A percentile compares a stretch with the other conserved stretches of the same genome.
These are phyloP conservation scores for Enteromius fasciolatus DNA, from an alignment of 2,797 vertebrate species.

Conservation along the genomic window DNA sequence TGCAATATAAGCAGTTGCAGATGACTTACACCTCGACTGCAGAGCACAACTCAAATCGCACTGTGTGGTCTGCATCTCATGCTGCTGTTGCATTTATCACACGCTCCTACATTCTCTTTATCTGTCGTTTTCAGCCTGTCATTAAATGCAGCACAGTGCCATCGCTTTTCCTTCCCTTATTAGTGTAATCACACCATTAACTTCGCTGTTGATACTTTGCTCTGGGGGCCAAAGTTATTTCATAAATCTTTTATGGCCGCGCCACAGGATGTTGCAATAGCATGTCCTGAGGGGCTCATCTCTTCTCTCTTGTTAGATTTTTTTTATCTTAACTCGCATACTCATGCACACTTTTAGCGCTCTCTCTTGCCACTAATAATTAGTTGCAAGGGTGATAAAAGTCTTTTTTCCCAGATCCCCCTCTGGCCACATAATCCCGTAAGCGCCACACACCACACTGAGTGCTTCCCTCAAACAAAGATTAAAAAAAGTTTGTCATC, in stretches of 20 bases:
- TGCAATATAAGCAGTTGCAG: neutral
- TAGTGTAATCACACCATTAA: constrained; percentile 61
- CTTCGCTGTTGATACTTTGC: constrained; percentile 58
- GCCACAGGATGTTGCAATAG: constrained; percentile 40
- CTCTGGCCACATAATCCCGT: constrained; percentile 8
- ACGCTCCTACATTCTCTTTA: neutral
- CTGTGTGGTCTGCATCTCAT: constrained; percentile 37
- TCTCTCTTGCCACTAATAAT: constrained; percentile 38
- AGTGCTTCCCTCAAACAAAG: constrained; percentile 40
- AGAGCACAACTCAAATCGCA: neutral
- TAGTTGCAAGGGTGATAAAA: constrained; percentile 44
- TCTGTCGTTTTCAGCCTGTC: constrained; percentile 11
- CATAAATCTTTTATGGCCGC: constrained; percentile 52
- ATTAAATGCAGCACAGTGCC: constrained; percentile 19
- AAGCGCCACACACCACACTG: constrained; percentile 15
- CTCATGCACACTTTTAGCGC: neutral
- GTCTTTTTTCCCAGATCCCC: constrained; percentile 11
- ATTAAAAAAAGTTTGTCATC: constrained; percentile 16
- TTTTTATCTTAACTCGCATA: constrained; percentile 13
- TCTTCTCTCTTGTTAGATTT: constrained; percentile 22
- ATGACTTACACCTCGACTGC: neutral
- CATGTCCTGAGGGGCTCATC: constrained; percentile 39
- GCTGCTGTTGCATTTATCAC: neutral
- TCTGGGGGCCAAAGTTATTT: constrained; percentile 56
- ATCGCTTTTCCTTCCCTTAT: constrained; percentile 55